Base-by-base conservation (phyloP, 1,140 invertebrate species). In the Hypsibius dujardini region DNA sequence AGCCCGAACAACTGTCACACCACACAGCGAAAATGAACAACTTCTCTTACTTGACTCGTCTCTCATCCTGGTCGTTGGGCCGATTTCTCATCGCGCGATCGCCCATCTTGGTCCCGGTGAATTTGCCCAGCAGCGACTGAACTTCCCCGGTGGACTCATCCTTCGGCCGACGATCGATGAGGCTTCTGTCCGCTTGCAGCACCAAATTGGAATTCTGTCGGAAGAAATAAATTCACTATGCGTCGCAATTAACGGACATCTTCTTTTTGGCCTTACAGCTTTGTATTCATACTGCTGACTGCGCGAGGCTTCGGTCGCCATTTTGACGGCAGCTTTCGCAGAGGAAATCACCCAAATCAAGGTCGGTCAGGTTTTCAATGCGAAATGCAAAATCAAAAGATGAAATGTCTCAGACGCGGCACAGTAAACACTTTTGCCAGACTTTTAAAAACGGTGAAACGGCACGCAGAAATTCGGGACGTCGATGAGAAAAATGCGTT, bases 111-210 rank as follows among this genome's bases (percentile, higher is more conserved):
- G 90, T 92, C 1, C 90, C 91, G n/a, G 85, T 84, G 14, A 98
- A 80, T 78, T 95, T 94, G 0, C 93, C 92, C 45, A 88, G 87
- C 74, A 99, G 84, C 69, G 95, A 92, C 79, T 95, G 86, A 75
- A 98, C 95, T 82, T 99, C 95, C 59, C 96, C 95, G 0, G 95
- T 99, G 1, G 96, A 92, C 82, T 99, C 96, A 95, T 98, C 95
- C 78, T 94, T 83, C 69, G 91, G 90, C 74, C 95, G 85, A 75
- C 92, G 83, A 82, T 99, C 95, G 75, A 98, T 98, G 2, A 98
- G 85, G 69, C 95, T 87, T 56, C 96, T 90, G 84, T 99, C 96
- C 76, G 95, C 95, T 94, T 97, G 93, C 75, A 99, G 83, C 71
- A 99, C 96, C 81, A 99, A 87, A 86, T 99, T 99, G 0, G 95